Percentiles rank a stretch among this genome's conserved stretches.
Evolutionary conservation across 2,113 vertebrate genomes (phyloP).

Genomic region (Mohoua ochrocephala): DNA sequence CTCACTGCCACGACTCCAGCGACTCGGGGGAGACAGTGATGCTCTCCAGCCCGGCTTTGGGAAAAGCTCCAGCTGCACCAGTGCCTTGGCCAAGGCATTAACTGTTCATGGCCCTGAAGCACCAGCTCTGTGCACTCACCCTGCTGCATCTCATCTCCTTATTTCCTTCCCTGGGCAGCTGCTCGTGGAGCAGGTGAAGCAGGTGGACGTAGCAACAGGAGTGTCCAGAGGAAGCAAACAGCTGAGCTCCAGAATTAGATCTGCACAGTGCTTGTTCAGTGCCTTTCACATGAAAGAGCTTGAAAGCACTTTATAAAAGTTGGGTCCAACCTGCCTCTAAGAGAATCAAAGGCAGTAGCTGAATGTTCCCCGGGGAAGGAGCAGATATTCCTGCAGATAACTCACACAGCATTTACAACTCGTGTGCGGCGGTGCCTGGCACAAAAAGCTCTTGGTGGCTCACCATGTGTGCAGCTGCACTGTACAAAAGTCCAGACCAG

Average conservation of each 20-base stretch:
- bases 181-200: not conserved
- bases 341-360: not conserved
- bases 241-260: not conserved
- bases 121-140: not conserved
- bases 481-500: not conserved
- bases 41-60: conserved; percentile 19
- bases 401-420: not conserved
- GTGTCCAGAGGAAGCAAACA: not conserved
- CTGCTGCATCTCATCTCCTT: not conserved
- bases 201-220: rapidly evolving
- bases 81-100: not conserved
- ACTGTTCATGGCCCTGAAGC: not conserved
- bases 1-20: not conserved
- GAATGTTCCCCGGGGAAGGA: not conserved
- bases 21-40: not conserved
- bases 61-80: conserved; percentile 33
- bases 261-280: not conserved
- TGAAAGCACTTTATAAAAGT: not conserved
- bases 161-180: not conserved
- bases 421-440: rapidly evolving
- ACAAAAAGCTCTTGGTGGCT: not conserved
- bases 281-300: not conserved
- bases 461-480: not conserved
- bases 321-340: not conserved
- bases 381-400: not conserved